phyloP scores from a whole-genome alignment of 2,888 invertebrate species.

The Drosophila picticornis region DNA sequence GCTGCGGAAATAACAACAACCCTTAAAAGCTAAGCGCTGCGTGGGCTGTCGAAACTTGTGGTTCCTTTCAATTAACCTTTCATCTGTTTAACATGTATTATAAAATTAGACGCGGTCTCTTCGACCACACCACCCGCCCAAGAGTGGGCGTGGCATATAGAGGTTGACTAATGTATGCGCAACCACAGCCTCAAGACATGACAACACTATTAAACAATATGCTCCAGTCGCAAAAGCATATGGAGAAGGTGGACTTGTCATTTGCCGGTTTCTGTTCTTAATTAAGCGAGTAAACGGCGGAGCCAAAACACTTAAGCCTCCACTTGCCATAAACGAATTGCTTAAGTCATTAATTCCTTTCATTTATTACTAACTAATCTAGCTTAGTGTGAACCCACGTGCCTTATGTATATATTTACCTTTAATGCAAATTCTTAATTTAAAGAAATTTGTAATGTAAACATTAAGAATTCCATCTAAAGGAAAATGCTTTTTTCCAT shows the following conservation, averaged over 20 bases:
- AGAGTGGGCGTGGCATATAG: slow-evolving; percentile 34
- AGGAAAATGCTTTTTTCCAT: not conserved
- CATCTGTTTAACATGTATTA: slow-evolving; percentile 80
- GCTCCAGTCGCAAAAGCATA: slow-evolving; percentile 34
- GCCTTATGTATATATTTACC: not conserved
- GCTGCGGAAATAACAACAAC: slow-evolving; percentile 51
- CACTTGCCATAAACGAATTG: slow-evolving; percentile 14
- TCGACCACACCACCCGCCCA: slow-evolving; percentile 52
- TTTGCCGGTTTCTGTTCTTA: slow-evolving; percentile 50
- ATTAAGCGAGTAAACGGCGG: slow-evolving; percentile 47
- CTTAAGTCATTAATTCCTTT: slow-evolving; percentile 20
- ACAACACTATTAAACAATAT: slow-evolving; percentile 79
- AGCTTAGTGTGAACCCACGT: not conserved
- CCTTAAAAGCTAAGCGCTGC: slow-evolving; percentile 70
- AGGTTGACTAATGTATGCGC: slow-evolving; percentile 70
- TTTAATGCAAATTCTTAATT: not conserved
- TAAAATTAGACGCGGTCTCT: slow-evolving; percentile 78
- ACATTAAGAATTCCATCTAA: not conserved
- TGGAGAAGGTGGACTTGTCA: slow-evolving; percentile 28
- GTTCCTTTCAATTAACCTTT: slow-evolving; percentile 79
- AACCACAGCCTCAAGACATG: slow-evolving; percentile 78
- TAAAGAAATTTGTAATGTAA: not conserved
- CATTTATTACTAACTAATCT: slow-evolving; percentile 15
- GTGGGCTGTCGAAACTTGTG: slow-evolving; percentile 76
- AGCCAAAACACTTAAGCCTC: slow-evolving; percentile 4